phyloP scores from a whole-genome alignment of 2,113 vertebrate species.

The Antennarius striatus region DNA sequence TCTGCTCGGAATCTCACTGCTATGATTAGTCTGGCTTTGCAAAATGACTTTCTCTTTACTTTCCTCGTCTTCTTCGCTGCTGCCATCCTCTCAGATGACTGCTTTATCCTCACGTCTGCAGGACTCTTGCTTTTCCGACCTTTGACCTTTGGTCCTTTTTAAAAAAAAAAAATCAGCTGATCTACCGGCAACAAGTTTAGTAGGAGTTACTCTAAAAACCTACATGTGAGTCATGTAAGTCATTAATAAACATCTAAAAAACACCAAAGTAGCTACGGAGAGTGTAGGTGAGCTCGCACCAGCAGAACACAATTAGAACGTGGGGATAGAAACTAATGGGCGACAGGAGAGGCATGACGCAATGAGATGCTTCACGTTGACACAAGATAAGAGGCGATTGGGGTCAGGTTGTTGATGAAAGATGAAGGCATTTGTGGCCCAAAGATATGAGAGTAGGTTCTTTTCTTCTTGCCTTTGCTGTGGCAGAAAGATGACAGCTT shows the following conservation, averaged over 20 bases:
- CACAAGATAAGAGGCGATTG: conserved; percentile 8
- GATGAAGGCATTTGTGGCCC: conserved; percentile 48
- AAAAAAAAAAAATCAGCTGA: too few species aligned
- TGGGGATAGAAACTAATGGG: background rate
- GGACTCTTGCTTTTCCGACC: too few species aligned
- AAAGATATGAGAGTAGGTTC: background rate
- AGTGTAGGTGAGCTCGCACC: too few species aligned
- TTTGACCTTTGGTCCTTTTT: too few species aligned
- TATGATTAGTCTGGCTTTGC: conserved; percentile 55
- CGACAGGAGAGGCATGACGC: background rate
- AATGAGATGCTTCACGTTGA: conserved; percentile 7
- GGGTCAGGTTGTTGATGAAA: conserved; percentile 40
- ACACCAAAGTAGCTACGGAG: too few species aligned
- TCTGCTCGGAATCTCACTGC: conserved; percentile 22
- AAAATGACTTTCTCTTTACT: conserved; percentile 7
- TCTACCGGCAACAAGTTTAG: too few species aligned
- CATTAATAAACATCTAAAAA: too few species aligned
- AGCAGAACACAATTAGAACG: background rate
- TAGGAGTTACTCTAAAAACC: too few species aligned
- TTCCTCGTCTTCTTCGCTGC: conserved; percentile 3
- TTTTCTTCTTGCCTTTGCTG: conserved; percentile 15
- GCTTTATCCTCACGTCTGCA: background rate
- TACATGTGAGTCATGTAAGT: too few species aligned
- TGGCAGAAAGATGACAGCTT: conserved; percentile 65
- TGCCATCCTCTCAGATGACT: background rate